Evolutionary conservation across 1,140 invertebrate genomes (phyloP).

Genomic region (Panagrolaimus sp.): DNA sequence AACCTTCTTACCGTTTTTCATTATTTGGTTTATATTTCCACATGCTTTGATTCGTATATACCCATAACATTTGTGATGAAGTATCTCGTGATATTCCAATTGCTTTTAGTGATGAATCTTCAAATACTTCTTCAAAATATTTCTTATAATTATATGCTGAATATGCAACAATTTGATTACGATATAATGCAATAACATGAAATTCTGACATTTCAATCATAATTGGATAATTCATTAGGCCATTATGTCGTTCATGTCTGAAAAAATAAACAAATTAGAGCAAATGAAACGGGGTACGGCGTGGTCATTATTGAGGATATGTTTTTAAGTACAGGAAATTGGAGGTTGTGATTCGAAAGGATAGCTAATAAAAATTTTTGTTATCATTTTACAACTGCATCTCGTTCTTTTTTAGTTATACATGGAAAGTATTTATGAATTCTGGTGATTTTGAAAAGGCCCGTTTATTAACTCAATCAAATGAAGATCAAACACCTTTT

Average conservation of each 20-base stretch:
- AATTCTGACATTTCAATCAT: constrained; percentile 36
- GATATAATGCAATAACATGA: constrained; percentile 30
- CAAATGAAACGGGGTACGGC: no score
- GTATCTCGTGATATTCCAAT: constrained; percentile 31
- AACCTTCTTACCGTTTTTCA: constrained; percentile 26
- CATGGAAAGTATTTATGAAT: constrained; percentile 36
- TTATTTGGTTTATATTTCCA: constrained; percentile 34
- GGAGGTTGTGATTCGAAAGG: no score
- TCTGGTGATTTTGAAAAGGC: constrained; percentile 37
- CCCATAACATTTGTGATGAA: constrained; percentile 37
- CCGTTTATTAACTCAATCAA: constrained; percentile 26
- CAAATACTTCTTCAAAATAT: constrained; percentile 10
- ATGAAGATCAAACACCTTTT: constrained; percentile 31
- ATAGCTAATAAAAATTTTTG: no score
- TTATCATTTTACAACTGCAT: no score
- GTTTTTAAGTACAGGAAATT: no score
- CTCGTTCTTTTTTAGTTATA: background rate
- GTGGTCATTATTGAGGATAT: no score
- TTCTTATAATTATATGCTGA: constrained; percentile 17
- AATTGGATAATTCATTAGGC: constrained; percentile 29
- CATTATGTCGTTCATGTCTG: constrained; percentile 32
- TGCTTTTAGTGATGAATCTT: background rate
- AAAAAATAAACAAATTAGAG: background rate
- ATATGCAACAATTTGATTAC: constrained; percentile 27
- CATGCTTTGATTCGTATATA: constrained; percentile 28